Base-by-base conservation (phyloP, 2,113 vertebrate species). In the Mustela lutreola region DNA sequence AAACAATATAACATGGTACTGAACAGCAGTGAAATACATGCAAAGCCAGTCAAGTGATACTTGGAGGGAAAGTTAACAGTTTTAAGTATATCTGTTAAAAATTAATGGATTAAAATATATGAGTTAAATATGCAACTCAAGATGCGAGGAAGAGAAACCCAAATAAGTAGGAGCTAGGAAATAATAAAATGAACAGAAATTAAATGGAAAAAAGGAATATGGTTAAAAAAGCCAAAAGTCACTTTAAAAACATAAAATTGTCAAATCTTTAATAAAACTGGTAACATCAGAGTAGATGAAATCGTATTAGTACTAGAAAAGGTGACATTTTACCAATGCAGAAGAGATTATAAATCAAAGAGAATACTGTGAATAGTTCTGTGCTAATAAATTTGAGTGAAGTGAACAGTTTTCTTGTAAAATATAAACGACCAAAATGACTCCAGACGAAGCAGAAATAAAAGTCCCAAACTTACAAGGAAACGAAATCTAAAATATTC, bases 21-120 rank as follows among this genome's bases (percentile, higher is more conserved):
- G 22, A 94, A 63, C 48, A 81, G 9, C 36, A 60, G 4, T 60
- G 50, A 95, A 78, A 62, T 67, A 67, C 45, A 31, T 45, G 48
- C 86, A 53, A 48, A 94, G 50, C 7, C 3, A 28, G 50, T 84
- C 87, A 58, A 92, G 39, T 75, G 63, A 48, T 70, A 65, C 33
- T 36, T 50, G 83, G 65, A 80, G n/a, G 39, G n/a, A 84, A 89
- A 92, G 62, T 36, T 60, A 86, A 86, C 12, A 92, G 63, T 78
- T 39, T 94, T 89, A 73, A 71, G 88, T 85, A 39, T 60, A 67
- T 95, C 50, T 95, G 91, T 85, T 95, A 94, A 81, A 94, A 95
- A 81, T 92, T 92, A 89, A 91, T 48, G 84, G 58, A 67, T 75
- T 94, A 89, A 94, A 94, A 78, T 71, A 83, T 94, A 88, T 88